Evolutionary conservation across 1,140 invertebrate species (phyloP).

Genomic region (Batillaria attramentaria): DNA sequence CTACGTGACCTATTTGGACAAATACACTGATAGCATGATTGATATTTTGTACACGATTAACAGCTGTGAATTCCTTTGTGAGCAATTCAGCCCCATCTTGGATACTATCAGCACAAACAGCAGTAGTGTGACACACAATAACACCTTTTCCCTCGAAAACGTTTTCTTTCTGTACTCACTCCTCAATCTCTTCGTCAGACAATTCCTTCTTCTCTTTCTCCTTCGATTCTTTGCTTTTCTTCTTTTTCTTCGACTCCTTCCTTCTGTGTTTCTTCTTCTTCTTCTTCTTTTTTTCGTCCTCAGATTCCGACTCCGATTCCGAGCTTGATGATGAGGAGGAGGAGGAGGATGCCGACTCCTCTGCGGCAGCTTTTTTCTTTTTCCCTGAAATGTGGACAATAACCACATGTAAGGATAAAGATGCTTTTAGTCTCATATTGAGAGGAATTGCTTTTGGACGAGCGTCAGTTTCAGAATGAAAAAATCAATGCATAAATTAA

Average conservation of each 20-base stretch:
- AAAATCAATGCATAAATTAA: too few species aligned
- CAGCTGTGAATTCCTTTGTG: too few species aligned
- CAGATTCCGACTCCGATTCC: constrained; percentile 47
- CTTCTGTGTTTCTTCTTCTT: constrained; percentile 40
- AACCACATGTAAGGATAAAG: not conserved
- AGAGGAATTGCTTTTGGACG: too few species aligned
- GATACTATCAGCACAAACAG: too few species aligned
- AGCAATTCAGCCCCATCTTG: too few species aligned
- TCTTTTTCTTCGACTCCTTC: constrained; percentile 44
- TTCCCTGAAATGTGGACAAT: constrained; percentile 16
- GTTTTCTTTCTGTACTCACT: constrained; percentile 23
- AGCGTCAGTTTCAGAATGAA: too few species aligned
- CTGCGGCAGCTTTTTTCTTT: constrained; percentile 14
- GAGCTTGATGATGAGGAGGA: constrained; percentile 37
- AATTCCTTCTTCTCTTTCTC: constrained; percentile 54
- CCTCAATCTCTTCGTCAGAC: constrained; percentile 53
- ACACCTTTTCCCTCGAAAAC: not conserved
- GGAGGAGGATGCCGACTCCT: constrained; percentile 41
- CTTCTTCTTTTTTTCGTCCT: constrained; percentile 43
- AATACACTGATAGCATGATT: too few species aligned
- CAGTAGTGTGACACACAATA: not conserved
- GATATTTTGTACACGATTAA: too few species aligned
- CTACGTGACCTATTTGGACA: not conserved
- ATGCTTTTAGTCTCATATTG: too few species aligned
- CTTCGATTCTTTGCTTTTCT: constrained; percentile 57